Percentiles rank a stretch among this genome's conserved stretches.
Evolutionary conservation across 2,797 vertebrate genomes (phyloP).

Genomic region (Sorex maritimensis): DNA sequence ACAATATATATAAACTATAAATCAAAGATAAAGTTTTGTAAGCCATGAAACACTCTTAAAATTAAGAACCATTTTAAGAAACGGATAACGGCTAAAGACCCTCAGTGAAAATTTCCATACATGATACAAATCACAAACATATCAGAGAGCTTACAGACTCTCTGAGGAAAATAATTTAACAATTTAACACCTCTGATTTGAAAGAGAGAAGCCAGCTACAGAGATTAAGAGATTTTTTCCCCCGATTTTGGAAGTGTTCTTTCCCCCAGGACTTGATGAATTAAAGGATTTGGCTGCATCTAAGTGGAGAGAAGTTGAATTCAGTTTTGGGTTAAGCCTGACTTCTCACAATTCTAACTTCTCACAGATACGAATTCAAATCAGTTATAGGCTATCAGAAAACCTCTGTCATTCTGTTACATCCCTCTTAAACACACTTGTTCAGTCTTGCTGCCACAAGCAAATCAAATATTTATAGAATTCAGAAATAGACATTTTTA

Average conservation of each 20-base stretch:
- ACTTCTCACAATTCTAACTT: neutral
- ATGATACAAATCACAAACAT: neutral
- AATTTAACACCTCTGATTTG: neutral
- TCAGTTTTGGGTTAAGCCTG: neutral
- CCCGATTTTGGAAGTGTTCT: neutral
- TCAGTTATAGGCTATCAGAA: conserved; percentile 10
- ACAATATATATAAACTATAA: too few species aligned
- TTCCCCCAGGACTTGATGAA: neutral
- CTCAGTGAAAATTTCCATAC: neutral
- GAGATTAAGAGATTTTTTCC: neutral
- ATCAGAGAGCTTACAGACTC: conserved; percentile 10
- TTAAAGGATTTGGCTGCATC: neutral
- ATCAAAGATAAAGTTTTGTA: neutral
- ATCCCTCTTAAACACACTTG: neutral
- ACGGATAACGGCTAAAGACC: neutral
- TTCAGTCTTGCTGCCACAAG: conserved; percentile 1
- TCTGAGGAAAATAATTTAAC: conserved; percentile 19
- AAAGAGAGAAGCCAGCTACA: neutral
- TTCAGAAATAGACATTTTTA: conserved; percentile 5
- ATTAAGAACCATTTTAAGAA: conserved; percentile 29
- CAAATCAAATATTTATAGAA: conserved; percentile 7
- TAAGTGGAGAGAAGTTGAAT: neutral
- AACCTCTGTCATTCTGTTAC: conserved; percentile 12
- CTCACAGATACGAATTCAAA: neutral
- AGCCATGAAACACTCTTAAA: conserved; percentile 54